phyloP scores from a whole-genome alignment of 2,888 invertebrate genomes.

The Calameuta idolon region DNA sequence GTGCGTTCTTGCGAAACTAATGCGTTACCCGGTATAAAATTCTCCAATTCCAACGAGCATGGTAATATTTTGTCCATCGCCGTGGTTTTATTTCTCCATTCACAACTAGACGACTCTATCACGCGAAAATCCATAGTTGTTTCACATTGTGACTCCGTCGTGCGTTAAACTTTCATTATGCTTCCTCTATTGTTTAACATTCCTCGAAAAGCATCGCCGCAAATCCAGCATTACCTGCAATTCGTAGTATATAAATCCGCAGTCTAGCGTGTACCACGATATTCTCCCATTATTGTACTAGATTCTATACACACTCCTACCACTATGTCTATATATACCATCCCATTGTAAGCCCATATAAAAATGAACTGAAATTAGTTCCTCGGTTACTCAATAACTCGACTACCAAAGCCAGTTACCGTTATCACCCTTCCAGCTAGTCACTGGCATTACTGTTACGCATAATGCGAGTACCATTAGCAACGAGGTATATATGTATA shows the following conservation, averaged over 20 bases:
- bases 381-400: not conserved
- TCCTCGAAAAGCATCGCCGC: not conserved
- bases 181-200: not conserved
- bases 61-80: not conserved
- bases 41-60: not conserved
- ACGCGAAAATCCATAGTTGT: not conserved
- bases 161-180: not conserved
- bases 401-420: not conserved
- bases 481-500: not conserved
- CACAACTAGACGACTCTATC: not conserved
- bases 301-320: not conserved
- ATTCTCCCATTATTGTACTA: not conserved
- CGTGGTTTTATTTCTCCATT: not conserved
- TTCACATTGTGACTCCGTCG: not conserved
- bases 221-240: not conserved
- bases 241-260: not conserved
- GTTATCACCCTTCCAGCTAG: not conserved
- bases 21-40: not conserved
- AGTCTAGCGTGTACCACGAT: not conserved
- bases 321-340: not conserved
- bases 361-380: not conserved
- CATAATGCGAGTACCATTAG: not conserved
- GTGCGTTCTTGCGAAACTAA: not conserved
- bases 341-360: not conserved
- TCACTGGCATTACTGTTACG: not conserved